Evolutionary conservation across 2,888 invertebrate species (phyloP).

Genomic region (Pemphredon lugubris): DNA sequence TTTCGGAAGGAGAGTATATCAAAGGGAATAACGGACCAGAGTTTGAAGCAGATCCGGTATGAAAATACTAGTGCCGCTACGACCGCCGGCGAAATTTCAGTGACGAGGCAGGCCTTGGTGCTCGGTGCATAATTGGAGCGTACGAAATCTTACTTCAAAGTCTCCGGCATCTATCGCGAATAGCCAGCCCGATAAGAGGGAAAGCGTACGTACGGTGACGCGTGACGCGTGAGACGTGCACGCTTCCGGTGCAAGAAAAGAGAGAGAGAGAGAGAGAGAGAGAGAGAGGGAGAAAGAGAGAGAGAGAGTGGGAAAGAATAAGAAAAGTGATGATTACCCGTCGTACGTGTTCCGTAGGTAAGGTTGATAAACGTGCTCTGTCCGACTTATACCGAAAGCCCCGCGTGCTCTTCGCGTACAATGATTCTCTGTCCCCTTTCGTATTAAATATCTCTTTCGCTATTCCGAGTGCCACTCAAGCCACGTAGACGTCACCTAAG

Average conservation of each 20-base stretch:
- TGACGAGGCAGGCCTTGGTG: conserved; percentile 49
- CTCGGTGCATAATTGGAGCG: conserved; percentile 53
- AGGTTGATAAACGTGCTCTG: conserved; percentile 34
- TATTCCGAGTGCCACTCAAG: conserved; percentile 63
- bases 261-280: conserved; percentile 54
- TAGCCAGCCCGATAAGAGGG: too few relatives aligned
- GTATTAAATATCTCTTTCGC: conserved; percentile 38
- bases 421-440: conserved; percentile 32
- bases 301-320: conserved; percentile 55
- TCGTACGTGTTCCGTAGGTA: conserved; percentile 22
- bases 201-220: conserved; percentile 5
- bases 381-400: conserved; percentile 20
- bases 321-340: conserved; percentile 33
- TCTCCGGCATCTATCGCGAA: background rate
- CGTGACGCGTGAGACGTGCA: conserved; percentile 8
- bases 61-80: conserved; percentile 19
- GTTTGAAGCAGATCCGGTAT: background rate
- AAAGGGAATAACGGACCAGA: background rate
- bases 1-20: background rate
- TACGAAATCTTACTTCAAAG: conserved; percentile 7
- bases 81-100: conserved; percentile 20
- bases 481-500: conserved; percentile 69
- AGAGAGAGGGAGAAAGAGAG: conserved; percentile 50
- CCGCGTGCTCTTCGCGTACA: conserved; percentile 14
- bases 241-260: conserved; percentile 42